Evolutionary conservation across 2,888 invertebrate species (phyloP), one percentile per base, ranked within the genome.

Genomic region (Cheilosia grossa): DNA sequence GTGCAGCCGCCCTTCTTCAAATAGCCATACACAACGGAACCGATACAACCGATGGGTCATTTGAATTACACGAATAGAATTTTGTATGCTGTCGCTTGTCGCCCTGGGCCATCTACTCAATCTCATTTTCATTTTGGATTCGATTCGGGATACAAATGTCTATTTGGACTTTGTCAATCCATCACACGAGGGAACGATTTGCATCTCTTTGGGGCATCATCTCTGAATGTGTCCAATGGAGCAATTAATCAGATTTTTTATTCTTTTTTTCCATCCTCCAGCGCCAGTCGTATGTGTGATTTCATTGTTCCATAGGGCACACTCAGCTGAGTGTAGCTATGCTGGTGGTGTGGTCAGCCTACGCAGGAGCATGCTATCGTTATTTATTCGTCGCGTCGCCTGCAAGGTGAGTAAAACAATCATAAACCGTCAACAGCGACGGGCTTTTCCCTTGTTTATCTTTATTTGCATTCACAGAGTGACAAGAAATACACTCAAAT

Each of bases 81-180:
- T 51, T 51, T 40, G 44, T 74, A 58, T 37, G 37, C 74, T 73
- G 66, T 81, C 75, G 75, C 67, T 77, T 80, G 81, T 85, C 81
- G 85, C 81, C 56, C 37, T n/a, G 56, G 75, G 85, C 63, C 61
- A n/a, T 19, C 70, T 77, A 83, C 75, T 85, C 85, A 80, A 85
- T 85, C 85, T 85, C 85, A 67, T 85, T 85, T 85, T 85, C 81
- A 81, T 85, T 85, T 85, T 40, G 81, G 64, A 30, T 37, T 85
- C 85, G 85, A 85, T 85, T 75, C 87, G 69, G 74, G 66, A 80
- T 87, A 87, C 87, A 87, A 88, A 87, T 88, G 87, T 87, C 87
- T 87, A 87, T 82, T 77, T 87, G 77, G 85, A 87, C 82, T 85
- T 75, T 75, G 64, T 33, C 72, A 81, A 87, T 88, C 82, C 87